Base-by-base conservation (phyloP, 2,888 invertebrate species). In the Watsonalla binaria region DNA sequence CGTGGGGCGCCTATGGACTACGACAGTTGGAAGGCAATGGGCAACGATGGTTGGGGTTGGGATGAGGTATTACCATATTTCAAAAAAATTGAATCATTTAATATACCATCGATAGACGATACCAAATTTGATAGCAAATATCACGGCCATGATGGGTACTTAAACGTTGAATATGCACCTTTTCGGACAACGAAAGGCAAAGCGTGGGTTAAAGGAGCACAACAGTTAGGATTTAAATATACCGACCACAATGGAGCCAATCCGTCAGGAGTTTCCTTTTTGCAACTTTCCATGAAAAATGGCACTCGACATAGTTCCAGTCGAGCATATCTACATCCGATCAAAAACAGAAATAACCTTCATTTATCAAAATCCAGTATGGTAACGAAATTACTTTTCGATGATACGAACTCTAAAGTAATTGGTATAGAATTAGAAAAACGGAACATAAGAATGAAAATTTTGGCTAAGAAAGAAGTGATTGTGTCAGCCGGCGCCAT, bases 401-500 rank as follows among this genome's bases (percentile, higher is more conserved):
- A 93, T 62, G 79, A 86, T 0, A 84, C 82, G 6, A 91, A 91
- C 0, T 93, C 92, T 46, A 86, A 75, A 72, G 93, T 93, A 0
- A 84, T 90, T 46, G 94, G 94, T 0, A 91, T 94, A 2, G 92
- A 93, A 72, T 90, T 93, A 65, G 80, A 91, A 46, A 92, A 92
- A 74, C 78, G 84, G 24, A 90, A 89, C 2, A 85, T 76, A 51
- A 85, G 86, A 59, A 89, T 87, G 59, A 88, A 88, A 61, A 92
- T 93, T 47, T 80, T 90, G 62, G 94, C 94, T 2, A 92, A 84
- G 46, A 94, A 93, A 70, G 95, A 95, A 82, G 93, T 96, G 0
- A 94, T 97, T 54, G 62, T 96, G 45, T 93, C 94, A 46, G 95
- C 95, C 0, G 96, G 96, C 6, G 93, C 96, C 5, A 92, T 96